These are phyloP conservation scores for Rhyzopertha dominica DNA, from an alignment of 1,140 invertebrate genomes.

Conservation along the genomic window DNA sequence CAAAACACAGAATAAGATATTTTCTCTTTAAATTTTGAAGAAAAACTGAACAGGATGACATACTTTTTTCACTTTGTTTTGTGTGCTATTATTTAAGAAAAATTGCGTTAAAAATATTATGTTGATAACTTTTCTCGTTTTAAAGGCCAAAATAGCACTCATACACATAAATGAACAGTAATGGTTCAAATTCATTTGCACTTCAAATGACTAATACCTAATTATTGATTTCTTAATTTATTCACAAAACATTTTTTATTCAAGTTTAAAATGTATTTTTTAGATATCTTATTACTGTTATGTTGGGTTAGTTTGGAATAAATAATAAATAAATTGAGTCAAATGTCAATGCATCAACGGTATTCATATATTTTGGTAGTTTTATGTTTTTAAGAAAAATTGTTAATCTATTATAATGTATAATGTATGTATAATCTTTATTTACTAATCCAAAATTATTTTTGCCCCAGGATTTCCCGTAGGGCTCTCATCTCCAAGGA, in stretches of 20 bases:
- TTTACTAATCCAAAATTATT: no score
- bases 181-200: not conserved
- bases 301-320: not conserved
- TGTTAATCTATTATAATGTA: no score
- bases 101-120: no score
- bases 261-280: not conserved
- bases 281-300: not conserved
- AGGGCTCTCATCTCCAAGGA: slow-evolving; percentile 15
- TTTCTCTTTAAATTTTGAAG: no score
- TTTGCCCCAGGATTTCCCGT: slow-evolving; percentile 20
- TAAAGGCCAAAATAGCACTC: no score
- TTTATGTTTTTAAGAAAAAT: no score
- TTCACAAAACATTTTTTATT: not conserved
- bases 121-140: no score
- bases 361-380: not conserved
- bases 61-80: no score
- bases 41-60: no score
- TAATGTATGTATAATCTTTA: not conserved
- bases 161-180: not conserved
- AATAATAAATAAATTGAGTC: not conserved
- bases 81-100: no score
- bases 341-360: no score
- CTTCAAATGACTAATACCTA: not conserved
- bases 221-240: not conserved
- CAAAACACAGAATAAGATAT: no score